phyloP scores from a whole-genome alignment of 2,888 invertebrate species.

The Eristalis tenax region DNA sequence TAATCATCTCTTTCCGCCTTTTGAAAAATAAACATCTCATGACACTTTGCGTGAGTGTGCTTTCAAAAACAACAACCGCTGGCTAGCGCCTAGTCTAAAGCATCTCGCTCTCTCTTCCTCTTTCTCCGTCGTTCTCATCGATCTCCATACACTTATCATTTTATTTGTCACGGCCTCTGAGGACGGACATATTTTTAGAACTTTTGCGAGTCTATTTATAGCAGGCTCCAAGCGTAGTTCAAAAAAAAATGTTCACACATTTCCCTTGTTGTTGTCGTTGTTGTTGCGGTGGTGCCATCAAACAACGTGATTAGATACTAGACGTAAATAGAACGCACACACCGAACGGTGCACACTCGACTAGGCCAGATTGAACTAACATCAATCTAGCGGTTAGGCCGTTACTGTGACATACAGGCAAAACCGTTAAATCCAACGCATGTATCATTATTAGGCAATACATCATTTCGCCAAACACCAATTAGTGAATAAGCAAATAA shows the following conservation, averaged over 20 bases:
- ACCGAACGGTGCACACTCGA: too few relatives aligned
- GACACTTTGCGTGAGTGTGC: too few relatives aligned
- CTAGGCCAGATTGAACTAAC: background rate
- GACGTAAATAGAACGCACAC: background rate
- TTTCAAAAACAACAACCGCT: too few relatives aligned
- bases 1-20: too few relatives aligned
- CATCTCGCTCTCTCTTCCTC: background rate
- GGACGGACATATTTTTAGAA: background rate
- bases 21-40: too few relatives aligned
- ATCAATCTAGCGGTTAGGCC: conserved; percentile 26
- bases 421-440: conserved; percentile 27
- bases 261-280: background rate
- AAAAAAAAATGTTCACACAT: background rate
- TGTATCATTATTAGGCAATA: conserved; percentile 46
- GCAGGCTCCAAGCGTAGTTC: background rate
- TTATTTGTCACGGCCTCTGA: background rate
- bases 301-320: background rate
- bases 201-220: background rate
- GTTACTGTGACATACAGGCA: background rate
- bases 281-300: background rate
- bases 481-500: conserved; percentile 48
- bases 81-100: too few relatives aligned
- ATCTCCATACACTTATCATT: background rate
- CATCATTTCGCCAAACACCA: conserved; percentile 36
- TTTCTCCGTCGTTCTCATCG: background rate